These are phyloP conservation scores for Vanessa atalanta DNA, from an alignment of 1,140 invertebrate genomes.

Conservation along the genomic window DNA sequence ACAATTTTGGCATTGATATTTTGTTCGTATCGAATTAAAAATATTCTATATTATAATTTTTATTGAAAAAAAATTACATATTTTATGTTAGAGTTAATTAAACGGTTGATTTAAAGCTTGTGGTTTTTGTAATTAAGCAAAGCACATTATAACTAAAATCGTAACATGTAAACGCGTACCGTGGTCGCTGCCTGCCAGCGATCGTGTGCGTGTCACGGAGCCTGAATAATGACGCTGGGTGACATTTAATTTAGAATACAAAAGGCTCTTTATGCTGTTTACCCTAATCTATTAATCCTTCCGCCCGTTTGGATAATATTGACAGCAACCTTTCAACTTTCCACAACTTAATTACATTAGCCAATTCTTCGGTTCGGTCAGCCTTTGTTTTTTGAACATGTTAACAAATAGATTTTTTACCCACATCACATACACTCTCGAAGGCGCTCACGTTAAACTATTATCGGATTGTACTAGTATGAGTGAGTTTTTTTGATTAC, in stretches of 20 bases:
- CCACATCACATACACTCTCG: background rate
- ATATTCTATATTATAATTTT: no score
- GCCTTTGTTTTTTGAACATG: constrained; percentile 19
- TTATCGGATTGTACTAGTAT: no score
- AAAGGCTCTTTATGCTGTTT: constrained; percentile 77
- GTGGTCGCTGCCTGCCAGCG: background rate
- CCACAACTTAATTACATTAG: constrained; percentile 61
- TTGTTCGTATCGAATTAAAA: no score
- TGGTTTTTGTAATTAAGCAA: no score
- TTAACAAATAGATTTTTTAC: constrained; percentile 12
- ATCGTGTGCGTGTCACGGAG: constrained; percentile 53
- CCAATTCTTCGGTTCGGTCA: constrained; percentile 28
- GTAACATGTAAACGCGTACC: constrained; percentile 9
- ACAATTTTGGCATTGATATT: no score
- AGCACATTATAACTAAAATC: background rate
- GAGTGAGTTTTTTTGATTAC: no score
- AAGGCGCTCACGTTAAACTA: no score
- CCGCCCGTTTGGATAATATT: constrained; percentile 56
- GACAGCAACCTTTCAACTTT: constrained; percentile 68
- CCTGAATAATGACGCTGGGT: constrained; percentile 74
- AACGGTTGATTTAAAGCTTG: no score
- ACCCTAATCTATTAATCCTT: constrained; percentile 74
- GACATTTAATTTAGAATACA: constrained; percentile 79
- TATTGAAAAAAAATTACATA: no score
- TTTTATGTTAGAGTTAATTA: no score